Evolutionary conservation across 2,888 invertebrate genomes (phyloP).

Genomic region (Parelbella ahira): DNA sequence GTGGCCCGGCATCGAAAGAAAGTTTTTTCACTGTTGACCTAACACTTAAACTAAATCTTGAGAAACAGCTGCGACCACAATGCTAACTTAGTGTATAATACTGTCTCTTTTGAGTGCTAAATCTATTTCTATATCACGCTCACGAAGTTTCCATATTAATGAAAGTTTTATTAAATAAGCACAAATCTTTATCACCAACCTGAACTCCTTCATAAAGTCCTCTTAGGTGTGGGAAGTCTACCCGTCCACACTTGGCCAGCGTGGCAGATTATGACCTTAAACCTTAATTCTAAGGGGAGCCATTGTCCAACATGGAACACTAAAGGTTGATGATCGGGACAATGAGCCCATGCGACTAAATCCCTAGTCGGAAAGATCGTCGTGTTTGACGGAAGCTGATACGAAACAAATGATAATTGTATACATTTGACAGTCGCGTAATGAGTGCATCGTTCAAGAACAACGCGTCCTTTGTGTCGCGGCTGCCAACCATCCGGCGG

Average conservation of each 20-base stretch:
- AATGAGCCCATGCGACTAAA: no score
- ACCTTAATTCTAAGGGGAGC: no score
- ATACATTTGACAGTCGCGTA: conserved; percentile 81
- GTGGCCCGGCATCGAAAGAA: conserved; percentile 19
- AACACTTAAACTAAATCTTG: conserved; percentile 25
- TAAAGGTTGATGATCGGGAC: no score
- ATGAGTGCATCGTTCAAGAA: conserved; percentile 92
- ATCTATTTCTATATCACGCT: no score
- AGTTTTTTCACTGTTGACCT: conserved; percentile 22
- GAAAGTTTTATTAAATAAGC: no score
- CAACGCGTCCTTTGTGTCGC: conserved; percentile 95
- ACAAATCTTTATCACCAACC: no score
- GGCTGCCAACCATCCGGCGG: conserved; percentile 92
- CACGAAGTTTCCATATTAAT: no score
- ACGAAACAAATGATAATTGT: conserved; percentile 31
- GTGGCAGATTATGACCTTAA: no score
- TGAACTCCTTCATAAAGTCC: no score
- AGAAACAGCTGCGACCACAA: conserved; percentile 22
- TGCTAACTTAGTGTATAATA: conserved; percentile 13
- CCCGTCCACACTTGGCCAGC: no score
- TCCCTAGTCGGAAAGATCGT: not conserved
- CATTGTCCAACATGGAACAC: no score
- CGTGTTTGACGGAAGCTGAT: conserved; percentile 22
- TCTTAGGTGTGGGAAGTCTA: no score
- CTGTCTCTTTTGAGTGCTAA: conserved; percentile 4